Percentiles rank a stretch among this genome's conserved stretches.
phyloP scores from a whole-genome alignment of 2,888 invertebrate genomes.

The Cryptus viduatorius region DNA sequence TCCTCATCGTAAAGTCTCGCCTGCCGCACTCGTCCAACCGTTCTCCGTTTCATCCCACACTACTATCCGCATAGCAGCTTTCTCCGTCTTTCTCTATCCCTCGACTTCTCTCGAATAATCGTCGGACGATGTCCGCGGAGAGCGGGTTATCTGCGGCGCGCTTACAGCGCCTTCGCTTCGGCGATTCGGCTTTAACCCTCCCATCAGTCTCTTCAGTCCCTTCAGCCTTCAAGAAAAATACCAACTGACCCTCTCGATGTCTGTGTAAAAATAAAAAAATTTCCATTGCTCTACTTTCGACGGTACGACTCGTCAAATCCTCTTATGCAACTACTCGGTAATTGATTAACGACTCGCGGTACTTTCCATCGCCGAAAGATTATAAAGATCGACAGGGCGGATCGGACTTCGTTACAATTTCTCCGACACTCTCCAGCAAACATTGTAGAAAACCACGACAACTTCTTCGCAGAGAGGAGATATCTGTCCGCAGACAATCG shows the following conservation, averaged over 20 bases:
- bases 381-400: not conserved
- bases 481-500: not conserved
- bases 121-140: not conserved
- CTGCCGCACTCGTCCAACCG: slow-evolving; percentile 20
- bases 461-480: not conserved
- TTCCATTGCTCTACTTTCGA: too few relatives aligned
- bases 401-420: not conserved
- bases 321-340: too few relatives aligned
- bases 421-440: not conserved
- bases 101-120: slow-evolving; percentile 41
- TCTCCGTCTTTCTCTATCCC: not conserved
- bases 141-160: slow-evolving; percentile 12
- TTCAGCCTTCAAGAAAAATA: not conserved
- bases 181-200: slow-evolving; percentile 8
- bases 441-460: not conserved
- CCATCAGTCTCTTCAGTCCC: not conserved
- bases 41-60: slow-evolving; percentile 13
- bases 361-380: not conserved
- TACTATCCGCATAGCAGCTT: not conserved
- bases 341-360: not conserved
- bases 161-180: slow-evolving; percentile 8
- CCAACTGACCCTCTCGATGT: not conserved
- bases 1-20: slow-evolving; percentile 63
- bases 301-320: not conserved
- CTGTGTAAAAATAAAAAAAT: too few relatives aligned